Percentiles rank a stretch among this genome's conserved stretches.
These are phyloP conservation scores for Pseudobourletiella spinata DNA, from an alignment of 1,140 invertebrate genomes.

Conservation along the genomic window DNA sequence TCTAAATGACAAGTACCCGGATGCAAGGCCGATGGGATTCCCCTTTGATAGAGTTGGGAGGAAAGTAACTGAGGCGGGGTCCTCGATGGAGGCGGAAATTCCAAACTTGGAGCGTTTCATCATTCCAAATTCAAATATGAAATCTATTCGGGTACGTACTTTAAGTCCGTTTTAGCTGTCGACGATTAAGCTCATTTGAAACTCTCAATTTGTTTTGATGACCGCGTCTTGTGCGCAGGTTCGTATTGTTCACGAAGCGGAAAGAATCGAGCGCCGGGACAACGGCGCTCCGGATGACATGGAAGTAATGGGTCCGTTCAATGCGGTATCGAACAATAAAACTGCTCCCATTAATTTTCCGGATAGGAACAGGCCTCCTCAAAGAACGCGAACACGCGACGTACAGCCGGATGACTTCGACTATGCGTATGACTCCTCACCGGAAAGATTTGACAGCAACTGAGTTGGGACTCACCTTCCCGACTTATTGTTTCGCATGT, in stretches of 20 bases:
- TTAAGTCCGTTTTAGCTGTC: neutral
- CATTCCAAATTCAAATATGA: slow-evolving; percentile 1
- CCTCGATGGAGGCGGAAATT: neutral
- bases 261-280: neutral
- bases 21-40: slow-evolving; percentile 3
- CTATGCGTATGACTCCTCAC: neutral
- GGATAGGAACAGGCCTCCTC: neutral
- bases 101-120: slow-evolving; percentile 6
- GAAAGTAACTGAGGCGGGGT: neutral
- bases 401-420: too few species aligned
- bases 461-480: too few species aligned
- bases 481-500: too few species aligned
- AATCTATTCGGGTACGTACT: slow-evolving; percentile 1
- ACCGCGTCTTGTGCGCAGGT: neutral
- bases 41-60: neutral
- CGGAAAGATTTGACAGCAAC: neutral
- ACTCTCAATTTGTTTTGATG: neutral
- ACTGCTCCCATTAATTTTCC: neutral
- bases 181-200: neutral
- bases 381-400: neutral
- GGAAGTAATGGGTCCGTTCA: neutral
- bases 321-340: neutral
- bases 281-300: neutral
- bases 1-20: slow-evolving; percentile 1
- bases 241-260: neutral